Evolutionary conservation across 1,140 invertebrate genomes (phyloP).

Genomic region (Cherax quadricarinatus): DNA sequence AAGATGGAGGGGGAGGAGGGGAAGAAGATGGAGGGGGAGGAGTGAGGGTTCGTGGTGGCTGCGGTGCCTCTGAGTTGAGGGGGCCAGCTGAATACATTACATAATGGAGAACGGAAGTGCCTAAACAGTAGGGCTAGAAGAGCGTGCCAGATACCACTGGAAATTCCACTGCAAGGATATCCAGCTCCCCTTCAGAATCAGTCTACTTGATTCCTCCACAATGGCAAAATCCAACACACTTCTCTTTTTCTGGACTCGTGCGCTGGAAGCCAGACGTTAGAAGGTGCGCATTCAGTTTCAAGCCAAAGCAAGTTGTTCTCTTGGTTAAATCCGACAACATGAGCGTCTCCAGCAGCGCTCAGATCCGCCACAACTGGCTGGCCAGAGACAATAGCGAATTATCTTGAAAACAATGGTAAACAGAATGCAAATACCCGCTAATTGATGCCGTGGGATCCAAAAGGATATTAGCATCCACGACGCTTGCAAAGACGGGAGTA

Average conservation of each 20-base stretch:
- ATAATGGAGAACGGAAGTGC: constrained; percentile 67
- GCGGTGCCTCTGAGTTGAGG: not conserved
- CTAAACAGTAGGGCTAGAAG: constrained; percentile 62
- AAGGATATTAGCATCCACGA: not conserved
- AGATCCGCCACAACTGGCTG: constrained; percentile 58
- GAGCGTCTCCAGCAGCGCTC: not conserved
- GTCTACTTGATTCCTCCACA: too few species aligned
- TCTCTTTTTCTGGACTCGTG: too few species aligned
- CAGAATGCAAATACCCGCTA: constrained; percentile 68
- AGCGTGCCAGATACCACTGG: constrained; percentile 41
- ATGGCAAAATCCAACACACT: too few species aligned
- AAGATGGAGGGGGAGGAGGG: not conserved
- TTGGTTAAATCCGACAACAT: too few species aligned
- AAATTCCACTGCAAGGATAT: not conserved
- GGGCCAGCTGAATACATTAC: constrained; percentile 65
- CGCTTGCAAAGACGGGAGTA: not conserved
- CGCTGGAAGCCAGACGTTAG: too few species aligned
- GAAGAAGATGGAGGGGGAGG: not conserved
- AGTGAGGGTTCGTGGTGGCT: not conserved
- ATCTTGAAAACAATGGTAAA: constrained; percentile 68
- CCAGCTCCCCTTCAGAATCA: too few species aligned
- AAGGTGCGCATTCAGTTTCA: too few species aligned
- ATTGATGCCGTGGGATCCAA: constrained; percentile 44
- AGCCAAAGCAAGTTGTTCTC: too few species aligned
- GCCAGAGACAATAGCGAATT: constrained; percentile 61